Conservation (phyloP, 2,797 vertebrate species). For the Allenopithecus nigroviridis region DNA sequence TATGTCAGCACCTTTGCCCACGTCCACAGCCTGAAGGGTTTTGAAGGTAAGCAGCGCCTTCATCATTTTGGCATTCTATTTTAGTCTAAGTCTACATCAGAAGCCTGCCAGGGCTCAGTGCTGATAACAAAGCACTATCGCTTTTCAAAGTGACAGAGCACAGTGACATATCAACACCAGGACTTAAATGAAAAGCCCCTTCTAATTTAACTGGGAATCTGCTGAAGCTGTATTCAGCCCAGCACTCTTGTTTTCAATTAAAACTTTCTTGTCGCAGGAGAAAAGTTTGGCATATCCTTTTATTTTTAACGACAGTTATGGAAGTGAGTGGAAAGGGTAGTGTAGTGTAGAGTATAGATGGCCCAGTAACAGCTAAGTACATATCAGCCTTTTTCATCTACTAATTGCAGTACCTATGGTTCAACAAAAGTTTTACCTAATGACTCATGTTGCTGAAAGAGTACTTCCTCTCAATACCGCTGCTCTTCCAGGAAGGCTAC, state of each 20-base stretch:
- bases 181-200: conserved; percentile 84
- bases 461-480: neutral
- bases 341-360: neutral
- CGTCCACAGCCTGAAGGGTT: conserved; percentile 51
- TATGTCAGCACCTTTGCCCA: conserved; percentile 52
- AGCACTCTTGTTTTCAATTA: conserved; percentile 84
- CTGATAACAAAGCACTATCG: conserved; percentile 85
- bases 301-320: conserved; percentile 12
- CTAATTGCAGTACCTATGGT: neutral
- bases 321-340: neutral
- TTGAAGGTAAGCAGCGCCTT: conserved; percentile 73
- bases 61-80: conserved; percentile 83
- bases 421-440: neutral
- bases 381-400: neutral
- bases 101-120: conserved; percentile 76
- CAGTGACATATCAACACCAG: conserved; percentile 84
- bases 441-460: neutral
- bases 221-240: conserved; percentile 76
- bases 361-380: neutral
- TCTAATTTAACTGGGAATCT: conserved; percentile 85
- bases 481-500: neutral
- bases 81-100: conserved; percentile 81
- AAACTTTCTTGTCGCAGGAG: conserved; percentile 80
- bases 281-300: conserved; percentile 66
- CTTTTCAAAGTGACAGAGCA: conserved; percentile 84